Evolutionary conservation across 2,113 vertebrate species (phyloP).

Genomic region (Columba livia): DNA sequence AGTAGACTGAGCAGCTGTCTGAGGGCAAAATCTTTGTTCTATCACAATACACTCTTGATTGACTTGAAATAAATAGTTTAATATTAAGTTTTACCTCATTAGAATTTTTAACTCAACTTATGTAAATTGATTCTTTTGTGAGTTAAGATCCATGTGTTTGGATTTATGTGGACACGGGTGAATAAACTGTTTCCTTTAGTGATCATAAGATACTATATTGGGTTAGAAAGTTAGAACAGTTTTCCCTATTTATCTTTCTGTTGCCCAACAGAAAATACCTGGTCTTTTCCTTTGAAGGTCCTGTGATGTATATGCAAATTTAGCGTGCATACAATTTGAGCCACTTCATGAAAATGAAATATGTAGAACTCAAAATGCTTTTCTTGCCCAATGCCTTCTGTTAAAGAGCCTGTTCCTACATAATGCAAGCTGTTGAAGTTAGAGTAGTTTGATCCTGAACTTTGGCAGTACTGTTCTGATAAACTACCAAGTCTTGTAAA

Average conservation of each 20-base stretch:
- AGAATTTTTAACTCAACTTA: not conserved
- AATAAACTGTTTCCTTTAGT: not conserved
- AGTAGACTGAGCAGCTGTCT: not conserved
- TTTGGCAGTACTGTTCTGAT: rapidly evolving
- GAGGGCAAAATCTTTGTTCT: not conserved
- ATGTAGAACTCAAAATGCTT: not conserved
- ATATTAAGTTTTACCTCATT: not conserved
- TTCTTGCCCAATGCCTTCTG: not conserved
- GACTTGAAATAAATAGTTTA: not conserved
- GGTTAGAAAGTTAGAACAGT: not conserved
- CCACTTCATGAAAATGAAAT: not conserved
- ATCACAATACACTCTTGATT: not conserved
- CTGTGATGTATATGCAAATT: not conserved
- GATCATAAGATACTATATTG: not conserved
- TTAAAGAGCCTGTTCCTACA: not conserved
- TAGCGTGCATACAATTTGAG: not conserved
- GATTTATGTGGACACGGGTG: not conserved
- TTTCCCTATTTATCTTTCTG: not conserved
- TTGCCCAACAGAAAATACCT: not conserved
- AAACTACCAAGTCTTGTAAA: not conserved
- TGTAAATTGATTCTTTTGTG: not conserved
- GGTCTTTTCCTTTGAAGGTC: not conserved
- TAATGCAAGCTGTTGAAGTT: not conserved
- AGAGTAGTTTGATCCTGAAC: not conserved
- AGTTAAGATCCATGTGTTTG: not conserved